phyloP scores from a whole-genome alignment of 2,113 vertebrate genomes.

The Anseranas semipalmata region DNA sequence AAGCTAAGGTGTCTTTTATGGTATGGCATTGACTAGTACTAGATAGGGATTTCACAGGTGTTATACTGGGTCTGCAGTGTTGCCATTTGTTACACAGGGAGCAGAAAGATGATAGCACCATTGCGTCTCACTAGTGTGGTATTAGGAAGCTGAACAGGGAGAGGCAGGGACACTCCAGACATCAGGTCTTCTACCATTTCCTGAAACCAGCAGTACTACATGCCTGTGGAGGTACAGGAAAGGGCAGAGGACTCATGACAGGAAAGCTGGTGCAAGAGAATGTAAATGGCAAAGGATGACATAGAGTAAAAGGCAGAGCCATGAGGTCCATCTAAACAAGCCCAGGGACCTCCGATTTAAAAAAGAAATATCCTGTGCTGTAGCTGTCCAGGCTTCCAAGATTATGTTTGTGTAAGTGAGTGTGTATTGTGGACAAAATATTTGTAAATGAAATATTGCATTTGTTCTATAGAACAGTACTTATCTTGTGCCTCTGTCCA shows the following conservation, averaged over 20 bases:
- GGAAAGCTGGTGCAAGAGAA: neutral
- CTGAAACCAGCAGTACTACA: neutral
- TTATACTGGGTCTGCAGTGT: neutral
- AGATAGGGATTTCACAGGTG: neutral
- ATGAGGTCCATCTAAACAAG: neutral
- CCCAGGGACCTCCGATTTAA: neutral
- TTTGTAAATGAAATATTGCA: neutral
- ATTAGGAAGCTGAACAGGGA: neutral
- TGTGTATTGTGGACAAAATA: neutral
- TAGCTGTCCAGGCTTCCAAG: neutral
- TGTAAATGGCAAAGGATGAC: neutral
- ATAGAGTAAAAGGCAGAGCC: neutral
- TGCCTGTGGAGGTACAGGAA: neutral
- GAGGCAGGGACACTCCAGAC: too few relatives aligned
- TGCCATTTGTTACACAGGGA: neutral
- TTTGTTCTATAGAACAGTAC: neutral
- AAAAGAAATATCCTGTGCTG: neutral
- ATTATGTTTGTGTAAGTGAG: neutral
- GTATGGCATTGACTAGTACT: neutral
- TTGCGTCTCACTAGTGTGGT: neutral
- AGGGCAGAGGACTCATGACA: neutral
- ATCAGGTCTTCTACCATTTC: neutral
- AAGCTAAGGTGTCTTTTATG: neutral
- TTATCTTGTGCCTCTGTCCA: neutral
- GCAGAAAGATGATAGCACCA: neutral